These are phyloP conservation scores for Sciaenops ocellatus DNA, from an alignment of 2,797 vertebrate genomes.

Conservation along the genomic window DNA sequence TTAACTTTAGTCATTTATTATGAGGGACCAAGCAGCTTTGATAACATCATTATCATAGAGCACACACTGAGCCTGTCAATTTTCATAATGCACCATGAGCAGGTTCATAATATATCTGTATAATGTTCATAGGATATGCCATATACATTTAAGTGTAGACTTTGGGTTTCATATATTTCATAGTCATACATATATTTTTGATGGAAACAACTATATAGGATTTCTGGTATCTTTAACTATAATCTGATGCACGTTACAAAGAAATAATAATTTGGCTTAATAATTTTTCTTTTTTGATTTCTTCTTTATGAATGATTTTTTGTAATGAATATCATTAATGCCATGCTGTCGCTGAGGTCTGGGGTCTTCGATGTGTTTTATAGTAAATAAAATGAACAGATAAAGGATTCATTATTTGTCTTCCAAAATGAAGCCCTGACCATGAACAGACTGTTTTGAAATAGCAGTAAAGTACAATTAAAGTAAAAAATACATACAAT, in stretches of 20 bases:
- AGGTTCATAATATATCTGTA: not conserved
- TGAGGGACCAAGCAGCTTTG: not conserved
- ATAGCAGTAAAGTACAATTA: too few species aligned
- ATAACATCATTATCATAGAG: slow-evolving; percentile 5
- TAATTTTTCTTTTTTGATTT: too few species aligned
- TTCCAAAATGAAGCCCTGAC: not conserved
- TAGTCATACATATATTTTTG: not conserved
- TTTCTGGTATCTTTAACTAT: not conserved
- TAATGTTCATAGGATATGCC: not conserved
- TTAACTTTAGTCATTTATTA: not conserved
- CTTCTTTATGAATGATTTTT: too few species aligned
- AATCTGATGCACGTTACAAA: not conserved
- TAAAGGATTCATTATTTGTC: not conserved
- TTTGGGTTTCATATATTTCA: not conserved
- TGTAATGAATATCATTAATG: too few species aligned
- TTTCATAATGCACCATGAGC: not conserved
- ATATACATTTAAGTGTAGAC: not conserved
- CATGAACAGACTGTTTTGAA: not conserved
- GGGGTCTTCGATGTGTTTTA: too few species aligned
- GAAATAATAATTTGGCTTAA: too few species aligned
- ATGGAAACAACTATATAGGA: not conserved
- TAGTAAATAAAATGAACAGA: not conserved
- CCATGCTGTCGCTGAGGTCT: too few species aligned
- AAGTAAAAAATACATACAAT: not conserved
- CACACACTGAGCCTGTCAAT: not conserved